These are phyloP conservation scores for Onychomys torridus DNA, from an alignment of 2,797 vertebrate genomes.

Conservation along the genomic window DNA sequence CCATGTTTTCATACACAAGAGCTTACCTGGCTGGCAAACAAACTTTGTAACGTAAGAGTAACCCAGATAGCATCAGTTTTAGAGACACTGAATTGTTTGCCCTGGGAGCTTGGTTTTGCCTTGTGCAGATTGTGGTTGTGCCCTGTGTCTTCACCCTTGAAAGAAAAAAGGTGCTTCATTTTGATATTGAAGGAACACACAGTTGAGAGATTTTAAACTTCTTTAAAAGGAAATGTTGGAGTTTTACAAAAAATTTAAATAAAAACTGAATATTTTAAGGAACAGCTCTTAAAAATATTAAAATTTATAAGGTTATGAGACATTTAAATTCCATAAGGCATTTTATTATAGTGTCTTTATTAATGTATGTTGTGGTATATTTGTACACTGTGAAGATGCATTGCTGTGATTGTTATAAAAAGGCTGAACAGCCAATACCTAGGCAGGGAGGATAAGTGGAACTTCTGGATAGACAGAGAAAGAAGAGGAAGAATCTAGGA, in stretches of 20 bases:
- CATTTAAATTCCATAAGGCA: neutral
- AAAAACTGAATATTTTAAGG: neutral
- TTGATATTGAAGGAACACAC: neutral
- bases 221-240: neutral
- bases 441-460: neutral
- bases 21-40: neutral
- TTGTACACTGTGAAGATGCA: neutral
- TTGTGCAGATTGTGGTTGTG: neutral
- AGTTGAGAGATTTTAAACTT: neutral
- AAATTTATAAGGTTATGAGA: neutral
- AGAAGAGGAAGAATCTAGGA: neutral
- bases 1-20: neutral
- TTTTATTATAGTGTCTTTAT: neutral
- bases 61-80: neutral
- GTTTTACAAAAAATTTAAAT: neutral
- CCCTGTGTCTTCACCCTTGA: neutral
- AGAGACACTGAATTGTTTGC: neutral
- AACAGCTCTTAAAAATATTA: neutral
- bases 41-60: neutral
- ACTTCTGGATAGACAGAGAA: neutral
- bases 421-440: neutral
- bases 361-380: neutral
- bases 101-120: neutral
- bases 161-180: neutral
- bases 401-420: neutral